A percentile compares a stretch with the other conserved stretches of the same genome.
These are phyloP conservation scores for Trematomus loennbergii DNA, from an alignment of 2,113 vertebrate species.

Conservation along the genomic window DNA sequence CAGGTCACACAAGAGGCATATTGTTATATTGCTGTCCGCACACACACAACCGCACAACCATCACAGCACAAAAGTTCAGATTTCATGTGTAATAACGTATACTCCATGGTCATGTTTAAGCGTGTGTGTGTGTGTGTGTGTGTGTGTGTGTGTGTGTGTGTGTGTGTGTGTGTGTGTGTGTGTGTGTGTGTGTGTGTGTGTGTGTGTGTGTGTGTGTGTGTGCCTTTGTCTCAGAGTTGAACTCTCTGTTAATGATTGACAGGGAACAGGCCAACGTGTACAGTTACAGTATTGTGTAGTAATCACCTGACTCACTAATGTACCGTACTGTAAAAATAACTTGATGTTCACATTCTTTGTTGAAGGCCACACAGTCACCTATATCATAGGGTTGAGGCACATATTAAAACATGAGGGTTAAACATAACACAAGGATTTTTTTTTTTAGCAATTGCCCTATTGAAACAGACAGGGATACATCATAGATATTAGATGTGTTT, in stretches of 20 bases:
- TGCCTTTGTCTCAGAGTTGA: not conserved
- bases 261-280: not conserved
- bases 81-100: not conserved
- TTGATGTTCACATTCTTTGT: not conserved
- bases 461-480: not conserved
- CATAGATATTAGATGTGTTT: not conserved
- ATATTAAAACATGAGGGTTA: not conserved
- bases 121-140: too few species aligned
- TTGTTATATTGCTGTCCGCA: not conserved
- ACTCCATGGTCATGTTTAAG: not conserved
- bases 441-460: not conserved
- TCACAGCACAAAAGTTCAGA: not conserved
- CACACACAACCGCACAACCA: not conserved
- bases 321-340: not conserved
- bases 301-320: not conserved
- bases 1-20: constrained; percentile 3
- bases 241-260: constrained; percentile 23
- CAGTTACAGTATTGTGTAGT: not conserved
- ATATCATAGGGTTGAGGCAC: not conserved
- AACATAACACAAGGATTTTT: not conserved
- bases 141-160: too few species aligned
- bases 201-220: too few species aligned
- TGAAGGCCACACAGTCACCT: not conserved
- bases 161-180: too few species aligned
- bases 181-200: too few species aligned